A percentile compares a stretch with the other conserved stretches of the same genome.
Evolutionary conservation across 1,140 invertebrate species (phyloP).

Genomic region (Hylyphantes graminicola): DNA sequence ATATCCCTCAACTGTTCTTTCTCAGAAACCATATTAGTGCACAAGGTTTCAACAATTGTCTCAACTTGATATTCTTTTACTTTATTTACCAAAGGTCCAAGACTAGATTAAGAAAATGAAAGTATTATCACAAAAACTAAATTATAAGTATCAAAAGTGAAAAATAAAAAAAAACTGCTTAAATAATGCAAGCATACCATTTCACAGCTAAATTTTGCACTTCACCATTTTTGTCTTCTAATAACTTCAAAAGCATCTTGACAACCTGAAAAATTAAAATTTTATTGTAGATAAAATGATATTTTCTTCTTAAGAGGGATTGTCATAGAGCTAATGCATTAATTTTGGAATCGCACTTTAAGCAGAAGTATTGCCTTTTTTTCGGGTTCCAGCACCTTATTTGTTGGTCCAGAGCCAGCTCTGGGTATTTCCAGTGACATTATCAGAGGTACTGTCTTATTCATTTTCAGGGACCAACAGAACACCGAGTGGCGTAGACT

Average conservation of each 20-base stretch:
- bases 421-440: too few species aligned
- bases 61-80: conserved; percentile 98
- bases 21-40: conserved; percentile 96
- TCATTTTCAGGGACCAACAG: too few species aligned
- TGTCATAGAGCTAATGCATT: too few species aligned
- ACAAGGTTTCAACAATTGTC: conserved; percentile 95
- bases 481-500: too few species aligned
- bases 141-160: background rate
- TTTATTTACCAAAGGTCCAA: conserved; percentile 98
- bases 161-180: background rate
- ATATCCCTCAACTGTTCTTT: conserved; percentile 98
- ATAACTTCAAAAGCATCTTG: conserved; percentile 90
- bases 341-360: too few species aligned
- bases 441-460: too few species aligned
- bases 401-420: too few species aligned
- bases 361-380: too few species aligned
- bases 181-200: conserved; percentile 75
- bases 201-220: conserved; percentile 99
- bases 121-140: background rate
- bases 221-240: conserved; percentile 99
- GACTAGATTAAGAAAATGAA: conserved; percentile 72
- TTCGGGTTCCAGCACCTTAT: too few species aligned
- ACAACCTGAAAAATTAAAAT: conserved; percentile 74
- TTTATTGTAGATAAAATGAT: too few species aligned
- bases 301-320: too few species aligned